Evolutionary conservation across 2,888 invertebrate species (phyloP).

Genomic region (Oxycera nigricornis): DNA sequence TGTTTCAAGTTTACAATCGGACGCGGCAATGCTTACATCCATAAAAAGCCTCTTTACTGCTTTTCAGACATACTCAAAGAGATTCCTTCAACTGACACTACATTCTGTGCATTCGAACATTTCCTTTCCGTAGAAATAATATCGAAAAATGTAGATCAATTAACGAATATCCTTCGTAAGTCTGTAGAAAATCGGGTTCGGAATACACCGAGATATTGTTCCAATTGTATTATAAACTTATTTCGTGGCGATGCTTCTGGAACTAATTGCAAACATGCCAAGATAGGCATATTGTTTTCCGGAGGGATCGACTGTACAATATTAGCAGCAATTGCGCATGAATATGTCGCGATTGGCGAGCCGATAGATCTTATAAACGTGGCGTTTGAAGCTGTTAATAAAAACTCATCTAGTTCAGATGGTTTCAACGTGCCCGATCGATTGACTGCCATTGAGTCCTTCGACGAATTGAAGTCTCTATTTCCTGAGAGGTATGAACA

Average conservation of each 20-base stretch:
- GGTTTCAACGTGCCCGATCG: slow-evolving; percentile 83
- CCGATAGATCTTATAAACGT: slow-evolving; percentile 93
- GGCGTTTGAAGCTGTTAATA: slow-evolving; percentile 74
- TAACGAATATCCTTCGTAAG: slow-evolving; percentile 65
- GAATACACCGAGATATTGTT: slow-evolving; percentile 70
- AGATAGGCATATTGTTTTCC: slow-evolving; percentile 87
- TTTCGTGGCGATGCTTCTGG: neutral
- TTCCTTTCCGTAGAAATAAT: slow-evolving; percentile 61
- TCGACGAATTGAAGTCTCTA: slow-evolving; percentile 71
- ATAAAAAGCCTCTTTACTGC: slow-evolving; percentile 50
- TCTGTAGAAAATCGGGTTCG: slow-evolving; percentile 69
- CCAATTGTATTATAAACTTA: slow-evolving; percentile 63
- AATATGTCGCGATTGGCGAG: slow-evolving; percentile 69
- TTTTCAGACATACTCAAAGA: slow-evolving; percentile 48
- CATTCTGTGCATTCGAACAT: slow-evolving; percentile 61
- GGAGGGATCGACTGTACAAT: slow-evolving; percentile 97
- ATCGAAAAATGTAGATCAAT: slow-evolving; percentile 60
- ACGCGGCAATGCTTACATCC: neutral
- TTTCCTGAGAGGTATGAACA: slow-evolving; percentile 67
- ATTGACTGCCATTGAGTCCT: slow-evolving; percentile 75
- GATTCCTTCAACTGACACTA: slow-evolving; percentile 22
- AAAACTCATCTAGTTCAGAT: slow-evolving; percentile 48
- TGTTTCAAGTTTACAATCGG: neutral
- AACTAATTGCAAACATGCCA: slow-evolving; percentile 66
- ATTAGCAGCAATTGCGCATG: slow-evolving; percentile 79